A percentile compares a stretch with the other conserved stretches of the same genome.
Conservation (phyloP, 2,113 vertebrate genomes). For the Eidolon helvum region DNA sequence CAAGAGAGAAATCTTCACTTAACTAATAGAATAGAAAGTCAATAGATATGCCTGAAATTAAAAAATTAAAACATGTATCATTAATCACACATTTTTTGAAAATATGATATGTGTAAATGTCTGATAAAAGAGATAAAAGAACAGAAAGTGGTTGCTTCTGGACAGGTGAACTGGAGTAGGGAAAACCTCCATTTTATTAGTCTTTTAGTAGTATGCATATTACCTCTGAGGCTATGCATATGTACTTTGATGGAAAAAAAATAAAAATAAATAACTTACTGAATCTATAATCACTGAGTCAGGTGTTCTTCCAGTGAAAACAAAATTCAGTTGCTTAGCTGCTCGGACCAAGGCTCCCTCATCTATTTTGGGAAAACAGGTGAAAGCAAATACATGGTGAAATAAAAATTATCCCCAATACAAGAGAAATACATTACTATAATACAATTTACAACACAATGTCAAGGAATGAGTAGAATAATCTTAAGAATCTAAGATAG, state of each 20-base stretch:
- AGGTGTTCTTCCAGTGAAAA: constrained; percentile 96
- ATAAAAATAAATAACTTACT: constrained; percentile 80
- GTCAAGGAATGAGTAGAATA: background rate
- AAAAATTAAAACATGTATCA: background rate
- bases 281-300: constrained; percentile 95
- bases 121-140: background rate
- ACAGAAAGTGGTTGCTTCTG: background rate
- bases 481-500: background rate
- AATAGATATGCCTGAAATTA: background rate
- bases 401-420: background rate
- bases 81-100: background rate
- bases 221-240: background rate
- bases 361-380: constrained; percentile 84
- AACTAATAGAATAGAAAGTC: background rate
- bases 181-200: background rate
- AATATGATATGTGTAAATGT: background rate
- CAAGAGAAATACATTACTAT: background rate
- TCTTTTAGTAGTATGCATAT: background rate
- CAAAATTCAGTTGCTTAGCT: constrained; percentile 91
- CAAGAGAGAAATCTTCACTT: background rate
- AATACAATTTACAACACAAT: background rate
- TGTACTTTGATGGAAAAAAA: background rate
- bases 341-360: constrained; percentile 97
- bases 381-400: background rate
- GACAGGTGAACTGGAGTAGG: too few species aligned